Evolutionary conservation across 2,888 invertebrate species (phyloP), one percentile per base, ranked within the genome.

Genomic region (Tetranychus piercei): DNA sequence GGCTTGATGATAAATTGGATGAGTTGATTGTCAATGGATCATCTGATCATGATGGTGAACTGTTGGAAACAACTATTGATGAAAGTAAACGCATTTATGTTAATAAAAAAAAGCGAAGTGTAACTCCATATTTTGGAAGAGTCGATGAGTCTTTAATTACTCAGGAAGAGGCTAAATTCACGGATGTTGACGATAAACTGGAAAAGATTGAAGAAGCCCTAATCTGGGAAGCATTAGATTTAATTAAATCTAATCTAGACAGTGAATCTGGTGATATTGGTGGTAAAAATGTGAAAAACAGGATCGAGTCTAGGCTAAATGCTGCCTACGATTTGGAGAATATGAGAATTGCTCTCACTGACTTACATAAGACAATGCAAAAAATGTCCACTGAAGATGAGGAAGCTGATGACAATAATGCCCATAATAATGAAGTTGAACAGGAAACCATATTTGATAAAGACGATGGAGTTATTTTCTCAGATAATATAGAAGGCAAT

Each of bases 301-400:
- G 74, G 9, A 76, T 78, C 9, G 72, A 67, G 15, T 75, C 76
- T 15, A 73, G 77, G 64, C 72, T 78, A 5, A 76, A 76, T 45
- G 76, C 78, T 20, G 78, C 78, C 22, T 77, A 78, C 23, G 78
- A 79, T 55, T 65, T 79, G 45, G 78, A 79, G 73, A 76, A 76
- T 15, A 77, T 79, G 77, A 71, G 78, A 45, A 74, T 70, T 1
- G 75, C 78, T 5, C 75, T 79, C 22, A 76, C 77, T 44, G 73
- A 77, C n/a, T 74, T 79, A 15, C 55, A 71, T 20, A 75, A 77
- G 18, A 77, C 77, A 0, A 18, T 78, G 67, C 55, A 71, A 9
- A 75, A 76, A 15, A 76, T 78, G 72, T 55, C 55, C 9, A 55
- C 9, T 15, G 76, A 77, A 66, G 66, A 73, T 11, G 76, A 77